A percentile compares a stretch with the other conserved stretches of the same genome.
Evolutionary conservation across 2,888 invertebrate species (phyloP).

Genomic region (Eristalinus aeneus): DNA sequence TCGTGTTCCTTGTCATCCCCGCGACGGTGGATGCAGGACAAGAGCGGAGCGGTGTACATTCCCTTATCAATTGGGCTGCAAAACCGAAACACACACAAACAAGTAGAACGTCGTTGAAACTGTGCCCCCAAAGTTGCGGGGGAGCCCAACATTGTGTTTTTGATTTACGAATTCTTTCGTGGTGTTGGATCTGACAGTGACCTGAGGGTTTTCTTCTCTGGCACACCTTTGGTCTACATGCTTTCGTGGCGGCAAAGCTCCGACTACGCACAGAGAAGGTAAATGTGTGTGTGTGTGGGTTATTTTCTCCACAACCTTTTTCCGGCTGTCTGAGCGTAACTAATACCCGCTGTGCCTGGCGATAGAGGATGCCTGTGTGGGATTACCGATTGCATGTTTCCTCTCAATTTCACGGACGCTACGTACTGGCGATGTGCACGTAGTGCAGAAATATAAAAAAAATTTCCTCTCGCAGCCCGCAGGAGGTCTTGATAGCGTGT

Average conservation of each 20-base stretch:
- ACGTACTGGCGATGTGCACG: conserved; percentile 5
- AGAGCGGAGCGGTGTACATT: conserved; percentile 17
- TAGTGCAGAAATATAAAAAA: conserved; percentile 1
- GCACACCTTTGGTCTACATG: background rate
- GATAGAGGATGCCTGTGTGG: background rate
- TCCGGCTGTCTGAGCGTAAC: background rate
- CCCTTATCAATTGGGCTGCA: conserved; percentile 39
- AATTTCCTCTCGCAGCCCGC: background rate
- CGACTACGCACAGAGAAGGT: background rate
- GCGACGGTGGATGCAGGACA: conserved; percentile 36
- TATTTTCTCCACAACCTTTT: background rate
- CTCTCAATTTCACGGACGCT: background rate
- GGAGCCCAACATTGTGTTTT: background rate
- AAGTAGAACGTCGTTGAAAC: background rate
- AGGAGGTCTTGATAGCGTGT: background rate
- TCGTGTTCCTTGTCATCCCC: conserved; percentile 51
- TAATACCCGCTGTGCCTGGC: background rate
- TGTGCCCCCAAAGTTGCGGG: background rate
- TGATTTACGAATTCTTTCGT: background rate
- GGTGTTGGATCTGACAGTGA: background rate
- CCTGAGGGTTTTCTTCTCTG: background rate
- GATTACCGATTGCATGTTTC: conserved; percentile 5
- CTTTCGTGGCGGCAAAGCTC: background rate
- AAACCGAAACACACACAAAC: conserved; percentile 15
- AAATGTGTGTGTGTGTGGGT: background rate